phyloP scores from a whole-genome alignment of 2,113 vertebrate genomes.

The Cyprinodon tularosa region DNA sequence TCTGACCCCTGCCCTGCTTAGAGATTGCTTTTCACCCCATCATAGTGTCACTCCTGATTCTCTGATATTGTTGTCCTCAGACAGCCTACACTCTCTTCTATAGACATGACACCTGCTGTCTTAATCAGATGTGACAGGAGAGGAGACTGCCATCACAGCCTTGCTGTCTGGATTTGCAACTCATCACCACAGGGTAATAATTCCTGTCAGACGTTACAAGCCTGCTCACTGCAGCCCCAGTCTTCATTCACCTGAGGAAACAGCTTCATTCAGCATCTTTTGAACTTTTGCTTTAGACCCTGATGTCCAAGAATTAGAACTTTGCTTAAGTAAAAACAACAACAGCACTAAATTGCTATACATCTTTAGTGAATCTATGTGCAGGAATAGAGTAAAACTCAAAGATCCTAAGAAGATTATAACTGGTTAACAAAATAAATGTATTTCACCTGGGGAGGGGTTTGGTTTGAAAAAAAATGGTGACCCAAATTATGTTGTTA shows the following conservation, averaged over 20 bases:
- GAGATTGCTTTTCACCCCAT: not conserved
- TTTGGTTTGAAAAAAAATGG: too few species aligned
- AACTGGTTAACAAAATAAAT: too few species aligned
- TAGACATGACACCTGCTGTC: constrained; percentile 17
- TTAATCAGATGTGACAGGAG: constrained; percentile 55
- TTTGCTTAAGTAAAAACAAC: not conserved
- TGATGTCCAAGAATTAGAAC: too few species aligned
- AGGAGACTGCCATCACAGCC: constrained; percentile 23
- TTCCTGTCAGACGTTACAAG: constrained; percentile 7
- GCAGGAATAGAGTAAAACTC: not conserved
- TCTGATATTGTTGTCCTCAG: constrained; percentile 13
- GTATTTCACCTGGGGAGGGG: too few species aligned
- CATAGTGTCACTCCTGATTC: constrained; percentile 32
- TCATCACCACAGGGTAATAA: constrained; percentile 27
- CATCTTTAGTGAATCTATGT: not conserved
- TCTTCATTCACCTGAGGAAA: constrained; percentile 3
- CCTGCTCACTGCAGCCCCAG: constrained; percentile 16
- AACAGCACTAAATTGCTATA: not conserved
- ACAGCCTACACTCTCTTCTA: not conserved
- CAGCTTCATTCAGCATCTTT: not conserved
- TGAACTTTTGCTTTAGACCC: too few species aligned
- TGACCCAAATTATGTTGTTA: too few species aligned
- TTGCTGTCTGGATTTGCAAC: constrained; percentile 15
- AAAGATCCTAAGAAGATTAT: too few species aligned
- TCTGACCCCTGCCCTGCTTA: not conserved